Evolutionary conservation across 2,113 vertebrate genomes (phyloP).

Genomic region (Atherinomorus stipes): DNA sequence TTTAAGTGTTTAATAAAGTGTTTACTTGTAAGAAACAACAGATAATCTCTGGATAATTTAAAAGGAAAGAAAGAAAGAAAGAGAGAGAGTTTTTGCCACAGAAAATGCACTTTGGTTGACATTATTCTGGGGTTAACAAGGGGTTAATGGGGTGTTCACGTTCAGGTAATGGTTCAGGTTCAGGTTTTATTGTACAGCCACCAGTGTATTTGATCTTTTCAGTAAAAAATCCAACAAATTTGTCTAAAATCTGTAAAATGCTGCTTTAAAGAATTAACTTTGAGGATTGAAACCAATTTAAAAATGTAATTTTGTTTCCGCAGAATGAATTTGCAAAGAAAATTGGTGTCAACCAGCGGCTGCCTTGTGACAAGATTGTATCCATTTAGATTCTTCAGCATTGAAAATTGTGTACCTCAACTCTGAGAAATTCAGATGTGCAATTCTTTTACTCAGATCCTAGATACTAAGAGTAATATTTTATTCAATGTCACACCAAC

Average conservation of each 20-base stretch:
- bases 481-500: background rate
- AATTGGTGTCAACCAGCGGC: slow-evolving; percentile 62
- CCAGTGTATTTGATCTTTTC: no score
- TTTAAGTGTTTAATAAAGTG: no score
- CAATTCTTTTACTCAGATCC: background rate
- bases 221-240: no score
- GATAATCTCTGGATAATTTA: no score
- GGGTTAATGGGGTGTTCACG: no score
- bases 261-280: background rate
- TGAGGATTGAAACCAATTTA: background rate
- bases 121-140: no score
- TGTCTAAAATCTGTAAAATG: background rate
- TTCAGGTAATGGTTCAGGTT: no score
- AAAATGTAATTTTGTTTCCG: slow-evolving; percentile 11
- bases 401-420: background rate
- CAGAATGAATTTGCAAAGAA: slow-evolving; percentile 77
- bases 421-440: background rate
- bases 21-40: no score
- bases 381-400: slow-evolving; percentile 32
- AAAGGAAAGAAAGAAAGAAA: no score
- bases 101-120: no score
- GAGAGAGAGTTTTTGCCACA: no score
- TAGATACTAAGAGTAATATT: slow-evolving; percentile 4
- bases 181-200: no score
- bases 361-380: slow-evolving; percentile 71